A percentile compares a stretch with the other conserved stretches of the same genome.
Evolutionary conservation across 2,797 vertebrate species (phyloP).

Genomic region (Chlorospingus flavigularis): DNA sequence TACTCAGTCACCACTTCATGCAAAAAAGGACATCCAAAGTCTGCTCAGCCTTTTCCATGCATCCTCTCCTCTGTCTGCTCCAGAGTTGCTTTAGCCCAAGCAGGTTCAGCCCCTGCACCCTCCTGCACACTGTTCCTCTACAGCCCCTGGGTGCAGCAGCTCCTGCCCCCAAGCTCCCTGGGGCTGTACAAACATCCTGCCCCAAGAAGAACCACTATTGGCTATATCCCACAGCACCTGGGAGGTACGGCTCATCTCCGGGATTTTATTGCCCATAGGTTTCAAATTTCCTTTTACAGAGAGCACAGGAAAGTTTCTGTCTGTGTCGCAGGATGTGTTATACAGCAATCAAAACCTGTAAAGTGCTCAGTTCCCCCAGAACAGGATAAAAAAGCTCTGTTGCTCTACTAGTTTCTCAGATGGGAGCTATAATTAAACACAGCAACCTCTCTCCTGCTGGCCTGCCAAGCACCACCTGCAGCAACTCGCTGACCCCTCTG

Average conservation of each 20-base stretch:
- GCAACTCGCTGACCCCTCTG: neutral
- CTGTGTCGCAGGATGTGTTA: neutral
- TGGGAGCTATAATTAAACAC: slow-evolving; percentile 37
- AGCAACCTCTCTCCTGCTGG: neutral
- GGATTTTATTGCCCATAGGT: neutral
- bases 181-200: neutral
- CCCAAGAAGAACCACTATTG: neutral
- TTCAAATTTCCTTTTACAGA: neutral
- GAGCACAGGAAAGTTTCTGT: neutral
- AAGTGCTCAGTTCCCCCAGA: neutral
- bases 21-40: neutral
- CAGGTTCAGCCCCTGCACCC: neutral
- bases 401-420: neutral
- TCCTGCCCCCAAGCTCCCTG: neutral
- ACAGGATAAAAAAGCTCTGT: neutral
- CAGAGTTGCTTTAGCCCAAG: neutral
- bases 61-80: neutral
- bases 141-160: neutral
- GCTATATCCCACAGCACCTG: neutral
- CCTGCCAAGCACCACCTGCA: slow-evolving; percentile 14
- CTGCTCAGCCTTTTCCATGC: neutral
- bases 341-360: neutral
- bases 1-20: neutral
- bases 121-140: neutral
- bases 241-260: neutral